Conservation (phyloP, 2,797 vertebrate species). For the Pogonophryne albipinna region DNA sequence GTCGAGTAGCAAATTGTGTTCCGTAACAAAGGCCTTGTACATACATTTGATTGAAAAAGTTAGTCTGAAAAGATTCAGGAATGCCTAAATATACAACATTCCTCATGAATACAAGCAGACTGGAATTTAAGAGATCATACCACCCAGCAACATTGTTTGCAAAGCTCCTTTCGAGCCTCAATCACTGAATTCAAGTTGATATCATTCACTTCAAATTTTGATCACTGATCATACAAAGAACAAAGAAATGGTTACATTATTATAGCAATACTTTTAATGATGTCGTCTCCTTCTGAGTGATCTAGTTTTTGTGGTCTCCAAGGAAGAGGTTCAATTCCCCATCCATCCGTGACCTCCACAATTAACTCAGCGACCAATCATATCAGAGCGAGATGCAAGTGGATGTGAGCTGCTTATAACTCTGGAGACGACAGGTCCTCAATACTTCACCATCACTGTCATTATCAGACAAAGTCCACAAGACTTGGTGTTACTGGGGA, state of each 20-base stretch:
- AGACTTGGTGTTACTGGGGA: conserved; percentile 48
- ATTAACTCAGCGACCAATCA: conserved; percentile 79
- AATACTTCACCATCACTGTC: conserved; percentile 71
- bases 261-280: conserved; percentile 61
- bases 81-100: not conserved
- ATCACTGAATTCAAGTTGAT: conserved; percentile 3
- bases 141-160: not conserved
- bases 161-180: not conserved
- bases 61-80: not conserved
- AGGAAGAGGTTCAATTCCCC: conserved; percentile 75
- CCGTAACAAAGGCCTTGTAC: not conserved
- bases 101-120: not conserved
- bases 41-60: not conserved
- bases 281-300: conserved; percentile 70
- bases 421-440: conserved; percentile 77
- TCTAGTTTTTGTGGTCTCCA: conserved; percentile 77
- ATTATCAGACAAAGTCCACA: conserved; percentile 57
- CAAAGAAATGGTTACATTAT: conserved; percentile 39
- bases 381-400: conserved; percentile 62
- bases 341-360: conserved; percentile 74
- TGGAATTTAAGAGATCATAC: not conserved
- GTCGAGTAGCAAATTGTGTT: not conserved
- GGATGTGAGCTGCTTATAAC: conserved; percentile 71
- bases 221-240: conserved; percentile 32
- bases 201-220: conserved; percentile 8